Evolutionary conservation across 2,797 vertebrate genomes (phyloP).

Genomic region (Sitta carolinensis): DNA sequence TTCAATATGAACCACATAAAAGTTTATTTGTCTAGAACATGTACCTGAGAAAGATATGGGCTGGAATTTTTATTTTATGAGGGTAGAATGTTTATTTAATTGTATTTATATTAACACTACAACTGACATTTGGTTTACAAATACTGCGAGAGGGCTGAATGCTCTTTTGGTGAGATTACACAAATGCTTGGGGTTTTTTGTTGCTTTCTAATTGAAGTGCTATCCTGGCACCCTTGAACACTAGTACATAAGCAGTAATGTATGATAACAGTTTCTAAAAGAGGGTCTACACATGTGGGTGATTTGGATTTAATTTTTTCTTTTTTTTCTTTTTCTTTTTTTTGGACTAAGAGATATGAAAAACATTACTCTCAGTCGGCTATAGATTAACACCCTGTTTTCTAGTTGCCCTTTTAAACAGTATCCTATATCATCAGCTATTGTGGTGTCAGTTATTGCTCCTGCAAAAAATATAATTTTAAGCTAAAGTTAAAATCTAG

Average conservation of each 20-base stretch:
- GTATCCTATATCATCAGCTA: background rate
- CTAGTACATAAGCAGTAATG: background rate
- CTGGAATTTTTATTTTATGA: background rate
- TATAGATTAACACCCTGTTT: background rate
- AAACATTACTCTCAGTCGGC: background rate
- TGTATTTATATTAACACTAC: background rate
- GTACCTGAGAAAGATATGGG: background rate
- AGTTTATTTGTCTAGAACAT: background rate
- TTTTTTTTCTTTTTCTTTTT: background rate
- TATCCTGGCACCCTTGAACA: background rate
- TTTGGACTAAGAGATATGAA: background rate
- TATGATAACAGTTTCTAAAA: background rate
- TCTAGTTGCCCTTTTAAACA: background rate
- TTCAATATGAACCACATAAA: background rate
- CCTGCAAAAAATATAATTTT: background rate
- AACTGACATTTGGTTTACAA: background rate
- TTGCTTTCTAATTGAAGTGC: background rate
- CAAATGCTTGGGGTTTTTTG: accelerated
- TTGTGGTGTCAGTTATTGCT: background rate
- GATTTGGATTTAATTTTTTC: background rate
- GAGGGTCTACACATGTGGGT: background rate
- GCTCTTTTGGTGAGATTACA: background rate
- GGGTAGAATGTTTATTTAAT: background rate
- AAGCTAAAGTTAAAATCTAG: background rate
- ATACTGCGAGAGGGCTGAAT: background rate